phyloP scores from a whole-genome alignment of 2,113 vertebrate species.

The Papio anubis region DNA sequence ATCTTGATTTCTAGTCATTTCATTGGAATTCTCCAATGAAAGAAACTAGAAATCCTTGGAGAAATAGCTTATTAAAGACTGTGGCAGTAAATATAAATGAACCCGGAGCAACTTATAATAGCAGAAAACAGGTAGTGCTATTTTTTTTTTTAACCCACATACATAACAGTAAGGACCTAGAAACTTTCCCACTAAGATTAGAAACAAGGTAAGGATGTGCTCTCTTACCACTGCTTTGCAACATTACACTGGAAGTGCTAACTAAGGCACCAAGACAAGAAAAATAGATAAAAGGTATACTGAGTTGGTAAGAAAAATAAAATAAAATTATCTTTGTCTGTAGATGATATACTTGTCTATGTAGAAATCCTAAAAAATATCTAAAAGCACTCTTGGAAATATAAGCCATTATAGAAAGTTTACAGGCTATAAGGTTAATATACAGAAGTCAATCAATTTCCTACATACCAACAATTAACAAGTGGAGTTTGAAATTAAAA shows the following conservation, averaged over 20 bases:
- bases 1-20: not conserved
- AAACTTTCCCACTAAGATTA: not conserved
- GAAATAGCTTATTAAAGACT: not conserved
- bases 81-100: not conserved
- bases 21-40: not conserved
- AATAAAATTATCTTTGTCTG: not conserved
- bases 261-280: not conserved
- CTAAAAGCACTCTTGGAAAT: not conserved
- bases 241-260: not conserved
- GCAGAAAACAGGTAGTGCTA: not conserved
- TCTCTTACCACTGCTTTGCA: not conserved
- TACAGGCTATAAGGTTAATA: not conserved
- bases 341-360: not conserved
- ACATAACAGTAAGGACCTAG: not conserved
- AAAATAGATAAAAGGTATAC: not conserved
- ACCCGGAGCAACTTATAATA: not conserved
- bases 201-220: no score
- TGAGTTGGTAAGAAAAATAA: not conserved
- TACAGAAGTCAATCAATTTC: not conserved
- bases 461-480: not conserved
- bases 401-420: not conserved
- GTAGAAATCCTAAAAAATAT: not conserved
- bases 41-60: not conserved
- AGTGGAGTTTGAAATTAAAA: not conserved
- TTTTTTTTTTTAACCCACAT: not conserved